Conservation (phyloP, 2,888 invertebrate genomes). For the Drosophila phalerata region DNA sequence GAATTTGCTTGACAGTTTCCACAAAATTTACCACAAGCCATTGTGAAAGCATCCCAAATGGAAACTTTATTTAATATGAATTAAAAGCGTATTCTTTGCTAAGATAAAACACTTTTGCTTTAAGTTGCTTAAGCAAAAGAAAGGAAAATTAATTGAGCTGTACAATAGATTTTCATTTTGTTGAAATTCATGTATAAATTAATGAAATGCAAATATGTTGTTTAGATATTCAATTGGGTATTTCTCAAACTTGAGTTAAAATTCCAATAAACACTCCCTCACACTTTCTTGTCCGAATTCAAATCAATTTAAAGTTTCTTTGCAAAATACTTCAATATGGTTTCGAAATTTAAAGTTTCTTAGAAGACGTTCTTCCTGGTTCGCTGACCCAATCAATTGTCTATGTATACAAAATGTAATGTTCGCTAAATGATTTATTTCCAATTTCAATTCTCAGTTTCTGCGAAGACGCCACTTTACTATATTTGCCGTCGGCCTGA, state of each 20-base stretch:
- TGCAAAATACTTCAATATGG: neutral
- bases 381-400: constrained; percentile 23
- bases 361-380: constrained; percentile 9
- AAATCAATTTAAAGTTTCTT: neutral
- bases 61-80: constrained; percentile 10
- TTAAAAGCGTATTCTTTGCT: constrained; percentile 1
- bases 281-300: neutral
- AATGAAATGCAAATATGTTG: neutral
- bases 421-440: constrained; percentile 16
- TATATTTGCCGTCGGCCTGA: constrained; percentile 45
- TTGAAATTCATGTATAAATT: neutral
- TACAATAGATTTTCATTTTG: neutral
- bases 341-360: neutral
- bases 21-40: constrained; percentile 17
- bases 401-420: neutral
- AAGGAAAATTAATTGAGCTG: neutral
- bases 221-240: neutral
- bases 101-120: neutral
- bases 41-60: neutral
- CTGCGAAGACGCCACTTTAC: constrained; percentile 18
- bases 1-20: constrained; percentile 28
- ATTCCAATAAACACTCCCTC: neutral
- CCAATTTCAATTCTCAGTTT: constrained; percentile 9
- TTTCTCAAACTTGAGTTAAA: neutral
- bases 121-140: neutral